These are phyloP conservation scores for Cossypha polioptera DNA, from an alignment of 2,797 vertebrate species.

Conservation along the genomic window DNA sequence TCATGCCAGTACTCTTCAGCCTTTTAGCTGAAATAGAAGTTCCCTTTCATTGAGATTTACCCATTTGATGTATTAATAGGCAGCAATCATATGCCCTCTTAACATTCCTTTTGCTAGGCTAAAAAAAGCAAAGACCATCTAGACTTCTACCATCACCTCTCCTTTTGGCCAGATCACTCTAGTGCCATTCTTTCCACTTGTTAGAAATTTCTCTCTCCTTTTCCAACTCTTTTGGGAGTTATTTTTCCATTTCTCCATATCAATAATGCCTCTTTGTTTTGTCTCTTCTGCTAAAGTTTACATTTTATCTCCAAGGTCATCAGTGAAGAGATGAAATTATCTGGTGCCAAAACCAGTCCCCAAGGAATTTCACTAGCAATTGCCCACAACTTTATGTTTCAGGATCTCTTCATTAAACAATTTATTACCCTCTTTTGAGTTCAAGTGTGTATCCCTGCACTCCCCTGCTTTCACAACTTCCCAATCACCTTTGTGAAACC, in stretches of 20 bases:
- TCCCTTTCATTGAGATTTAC: slow-evolving; percentile 46
- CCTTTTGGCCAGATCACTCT: not conserved
- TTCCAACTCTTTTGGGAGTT: not conserved
- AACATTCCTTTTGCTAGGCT: slow-evolving; percentile 40
- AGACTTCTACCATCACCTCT: not conserved
- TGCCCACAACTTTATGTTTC: not conserved
- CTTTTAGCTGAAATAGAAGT: slow-evolving; percentile 46
- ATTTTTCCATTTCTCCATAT: not conserved
- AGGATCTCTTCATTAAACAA: not conserved
- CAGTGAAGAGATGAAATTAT: not conserved
- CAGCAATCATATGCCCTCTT: slow-evolving; percentile 41
- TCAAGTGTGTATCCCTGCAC: not conserved
- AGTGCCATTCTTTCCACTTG: not conserved
- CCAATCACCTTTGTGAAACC: not conserved
- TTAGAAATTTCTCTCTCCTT: not conserved
- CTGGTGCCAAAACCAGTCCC: not conserved
- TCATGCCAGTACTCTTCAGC: slow-evolving; percentile 2
- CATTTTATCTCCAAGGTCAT: slow-evolving; percentile 24
- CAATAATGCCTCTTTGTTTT: not conserved
- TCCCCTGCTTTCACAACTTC: not conserved
- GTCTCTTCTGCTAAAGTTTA: not conserved
- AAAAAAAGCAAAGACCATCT: slow-evolving; percentile 2
- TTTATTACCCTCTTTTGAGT: not conserved
- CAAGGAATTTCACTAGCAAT: not conserved
- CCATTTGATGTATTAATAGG: slow-evolving; percentile 55